Base-by-base conservation (phyloP, 2,888 invertebrate species). In the Drosophila percnosoma region DNA sequence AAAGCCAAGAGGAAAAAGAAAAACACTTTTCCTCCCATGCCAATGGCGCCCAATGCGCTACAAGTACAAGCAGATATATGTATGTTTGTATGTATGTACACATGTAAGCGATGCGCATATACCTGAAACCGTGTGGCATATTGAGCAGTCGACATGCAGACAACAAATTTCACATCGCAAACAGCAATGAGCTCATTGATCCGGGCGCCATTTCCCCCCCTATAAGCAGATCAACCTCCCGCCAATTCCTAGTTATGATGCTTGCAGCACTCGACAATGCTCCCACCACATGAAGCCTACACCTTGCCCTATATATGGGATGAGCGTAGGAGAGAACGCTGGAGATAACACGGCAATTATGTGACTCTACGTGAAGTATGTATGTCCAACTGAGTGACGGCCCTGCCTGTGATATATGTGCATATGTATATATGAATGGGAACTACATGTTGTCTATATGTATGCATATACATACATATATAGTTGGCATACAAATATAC, bases 181-280 rank as follows among this genome's bases (percentile, higher is more conserved):
- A 78, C 84, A 83, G 82, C 82, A 83, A 82, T 87, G 81, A 83
- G 84, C 87, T 82, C 87, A 82, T 73, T 76, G 83, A 82, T 79
- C 61, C 65, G 55, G 62, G 69, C 74, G 78, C 68, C 75, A 59
- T 53, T 61, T 45, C 27, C 36, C 7, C 7, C 8, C 48, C 15
- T 4, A 8, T 4, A 24, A 36, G 29, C 42, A 52, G 24, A 49
- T 38, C 51, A 36, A 34, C 49, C 60, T 52, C 21, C 52, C 52
- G 59, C 63, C 49, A 62, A 61, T 58, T 72, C 40, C 54, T 52
- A 55, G 38, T 33, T 40, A 55, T 36, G 29, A 45, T 38, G 53
- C 34, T 24, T 54, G 53, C 52, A 36, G 42, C 60, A 53, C 36
- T 73, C 48, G n/a, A 24, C 60, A 21, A 60, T 51, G 29, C 54